phyloP scores from a whole-genome alignment of 2,888 invertebrate genomes.

The Ellobium chinense region DNA sequence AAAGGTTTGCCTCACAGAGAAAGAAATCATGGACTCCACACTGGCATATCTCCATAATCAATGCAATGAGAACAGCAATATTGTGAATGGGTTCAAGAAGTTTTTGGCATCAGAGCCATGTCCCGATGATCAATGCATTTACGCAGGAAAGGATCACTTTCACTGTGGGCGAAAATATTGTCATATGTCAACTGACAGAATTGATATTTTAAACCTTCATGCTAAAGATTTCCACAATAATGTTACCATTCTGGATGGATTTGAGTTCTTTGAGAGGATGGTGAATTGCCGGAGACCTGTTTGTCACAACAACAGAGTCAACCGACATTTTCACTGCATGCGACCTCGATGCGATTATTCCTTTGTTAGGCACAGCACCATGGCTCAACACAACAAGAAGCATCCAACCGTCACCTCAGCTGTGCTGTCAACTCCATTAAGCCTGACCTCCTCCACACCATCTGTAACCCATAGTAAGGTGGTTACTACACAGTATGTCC shows the following conservation, averaged over 20 bases:
- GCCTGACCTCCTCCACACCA: conserved; percentile 27
- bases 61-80: conserved; percentile 32
- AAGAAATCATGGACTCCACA: conserved; percentile 63
- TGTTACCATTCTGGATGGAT: conserved; percentile 89
- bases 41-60: conserved; percentile 46
- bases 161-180: conserved; percentile 92
- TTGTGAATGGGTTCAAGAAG: conserved; percentile 71
- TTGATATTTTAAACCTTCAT: conserved; percentile 89
- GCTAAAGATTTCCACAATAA: conserved; percentile 92
- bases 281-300: conserved; percentile 85
- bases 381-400: conserved; percentile 86
- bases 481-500: conserved; percentile 42
- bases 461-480: conserved; percentile 31
- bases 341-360: conserved; percentile 86
- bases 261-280: conserved; percentile 89
- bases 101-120: conserved; percentile 82
- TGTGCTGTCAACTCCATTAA: conserved; percentile 48
- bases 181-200: conserved; percentile 89
- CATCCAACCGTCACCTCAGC: conserved; percentile 77
- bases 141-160: conserved; percentile 86
- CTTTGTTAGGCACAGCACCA: conserved; percentile 87
- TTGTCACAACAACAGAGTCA: conserved; percentile 86
- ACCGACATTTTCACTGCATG: conserved; percentile 88
- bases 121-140: conserved; percentile 86
- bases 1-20: conserved; percentile 69